Evolutionary conservation across 2,797 vertebrate species (phyloP).

Genomic region (Mormyrus proboscirostris): DNA sequence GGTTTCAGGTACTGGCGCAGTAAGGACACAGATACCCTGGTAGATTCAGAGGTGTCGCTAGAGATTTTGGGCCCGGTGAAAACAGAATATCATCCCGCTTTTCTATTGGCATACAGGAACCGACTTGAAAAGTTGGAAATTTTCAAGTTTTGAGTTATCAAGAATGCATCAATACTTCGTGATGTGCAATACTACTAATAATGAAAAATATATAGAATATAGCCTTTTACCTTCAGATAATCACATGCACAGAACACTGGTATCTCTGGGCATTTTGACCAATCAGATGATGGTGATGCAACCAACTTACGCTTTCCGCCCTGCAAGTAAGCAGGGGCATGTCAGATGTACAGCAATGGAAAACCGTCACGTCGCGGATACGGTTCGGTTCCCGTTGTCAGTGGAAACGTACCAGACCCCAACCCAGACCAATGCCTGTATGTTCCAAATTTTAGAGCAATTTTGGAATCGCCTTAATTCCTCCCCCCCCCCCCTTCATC

Average conservation of each 20-base stretch:
- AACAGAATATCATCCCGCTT: not conserved
- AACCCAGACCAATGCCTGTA: not conserved
- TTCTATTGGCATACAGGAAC: not conserved
- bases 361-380: not conserved
- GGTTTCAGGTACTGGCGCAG: conserved; percentile 81
- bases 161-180: not conserved
- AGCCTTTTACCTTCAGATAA: not conserved
- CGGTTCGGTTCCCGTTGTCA: not conserved
- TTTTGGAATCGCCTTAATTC: not conserved
- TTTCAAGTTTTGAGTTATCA: not conserved
- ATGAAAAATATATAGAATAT: not conserved
- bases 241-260: not conserved
- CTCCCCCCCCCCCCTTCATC: not conserved
- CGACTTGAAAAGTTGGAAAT: not conserved
- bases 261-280: not conserved
- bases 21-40: not conserved
- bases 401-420: not conserved
- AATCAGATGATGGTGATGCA: not conserved
- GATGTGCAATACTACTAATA: not conserved
- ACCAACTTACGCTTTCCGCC: not conserved
- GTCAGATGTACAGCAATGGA: not conserved
- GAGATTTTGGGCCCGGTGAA: not conserved
- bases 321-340: not conserved
- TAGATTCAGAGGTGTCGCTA: not conserved
- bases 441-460: not conserved